These are phyloP conservation scores for Mythimna vitellina DNA, from an alignment of 2,888 invertebrate genomes.

Conservation along the genomic window DNA sequence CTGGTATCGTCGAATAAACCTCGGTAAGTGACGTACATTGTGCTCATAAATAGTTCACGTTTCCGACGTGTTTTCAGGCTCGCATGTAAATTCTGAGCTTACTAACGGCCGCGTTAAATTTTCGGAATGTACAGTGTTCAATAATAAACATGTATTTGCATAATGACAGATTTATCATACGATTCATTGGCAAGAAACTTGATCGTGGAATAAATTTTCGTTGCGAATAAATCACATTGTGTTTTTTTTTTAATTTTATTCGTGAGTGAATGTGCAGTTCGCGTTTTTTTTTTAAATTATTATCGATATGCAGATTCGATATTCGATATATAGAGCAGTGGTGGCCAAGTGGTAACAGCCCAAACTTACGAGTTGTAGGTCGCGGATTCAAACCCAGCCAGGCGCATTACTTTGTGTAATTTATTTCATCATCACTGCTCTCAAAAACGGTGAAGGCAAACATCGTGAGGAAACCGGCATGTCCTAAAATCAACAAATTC, in stretches of 20 bases:
- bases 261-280: slow-evolving; percentile 18
- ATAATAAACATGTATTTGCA: slow-evolving; percentile 54
- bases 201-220: slow-evolving; percentile 29
- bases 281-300: slow-evolving; percentile 3
- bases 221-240: slow-evolving; percentile 33
- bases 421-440: too few relatives aligned
- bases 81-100: slow-evolving; percentile 21
- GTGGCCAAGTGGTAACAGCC: too few relatives aligned
- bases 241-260: slow-evolving; percentile 25
- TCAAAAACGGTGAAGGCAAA: too few relatives aligned
- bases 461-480: too few relatives aligned
- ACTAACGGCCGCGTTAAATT: slow-evolving; percentile 33
- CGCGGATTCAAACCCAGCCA: too few relatives aligned
- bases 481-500: too few relatives aligned
- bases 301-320: too few relatives aligned
- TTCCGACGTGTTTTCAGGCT: slow-evolving; percentile 27
- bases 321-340: too few relatives aligned
- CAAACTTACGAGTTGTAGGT: too few relatives aligned
- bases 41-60: slow-evolving; percentile 33
- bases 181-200: slow-evolving; percentile 37
- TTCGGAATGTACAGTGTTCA: slow-evolving; percentile 28
- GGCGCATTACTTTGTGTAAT: too few relatives aligned
- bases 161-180: slow-evolving; percentile 48
- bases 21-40: slow-evolving; percentile 19
- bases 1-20: slow-evolving; percentile 5